A percentile compares a stretch with the other conserved stretches of the same genome.
Evolutionary conservation across 1,140 invertebrate species (phyloP).

Genomic region (Hycleus cichorii): DNA sequence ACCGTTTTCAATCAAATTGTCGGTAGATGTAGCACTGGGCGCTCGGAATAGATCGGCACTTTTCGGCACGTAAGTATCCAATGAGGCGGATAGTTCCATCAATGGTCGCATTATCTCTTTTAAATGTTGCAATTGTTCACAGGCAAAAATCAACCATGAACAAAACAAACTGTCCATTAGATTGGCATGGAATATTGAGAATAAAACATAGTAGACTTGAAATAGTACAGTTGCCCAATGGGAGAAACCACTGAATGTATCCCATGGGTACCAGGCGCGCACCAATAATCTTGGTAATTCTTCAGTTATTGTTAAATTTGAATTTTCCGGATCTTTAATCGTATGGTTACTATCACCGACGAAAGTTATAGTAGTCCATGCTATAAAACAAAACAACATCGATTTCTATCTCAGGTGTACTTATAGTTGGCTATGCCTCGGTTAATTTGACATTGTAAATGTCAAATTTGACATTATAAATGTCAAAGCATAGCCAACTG

Average conservation of each 20-base stretch:
- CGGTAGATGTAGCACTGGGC: slow-evolving; percentile 49
- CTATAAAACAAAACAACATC: slow-evolving; percentile 13
- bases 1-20: slow-evolving; percentile 48
- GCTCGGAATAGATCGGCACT: slow-evolving; percentile 67
- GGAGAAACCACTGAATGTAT: slow-evolving; percentile 56
- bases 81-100: slow-evolving; percentile 72
- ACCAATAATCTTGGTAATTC: slow-evolving; percentile 65
- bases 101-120: slow-evolving; percentile 78
- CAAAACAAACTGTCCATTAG: slow-evolving; percentile 70
- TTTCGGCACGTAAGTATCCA: slow-evolving; percentile 72
- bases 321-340: slow-evolving; percentile 58
- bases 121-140: slow-evolving; percentile 73
- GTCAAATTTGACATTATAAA: too few relatives aligned
- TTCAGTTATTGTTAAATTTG: slow-evolving; percentile 58
- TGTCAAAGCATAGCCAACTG: too few relatives aligned
- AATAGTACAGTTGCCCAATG: slow-evolving; percentile 59
- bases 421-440: too few relatives aligned
- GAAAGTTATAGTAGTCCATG: slow-evolving; percentile 67
- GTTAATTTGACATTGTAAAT: too few relatives aligned
- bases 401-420: too few relatives aligned
- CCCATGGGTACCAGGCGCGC: slow-evolving; percentile 68
- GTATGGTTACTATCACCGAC: slow-evolving; percentile 63
- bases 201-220: slow-evolving; percentile 69
- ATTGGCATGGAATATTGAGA: slow-evolving; percentile 63
- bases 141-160: slow-evolving; percentile 74